phyloP scores from a whole-genome alignment of 2,888 invertebrate genomes.

The Trachelus troglodyta region DNA sequence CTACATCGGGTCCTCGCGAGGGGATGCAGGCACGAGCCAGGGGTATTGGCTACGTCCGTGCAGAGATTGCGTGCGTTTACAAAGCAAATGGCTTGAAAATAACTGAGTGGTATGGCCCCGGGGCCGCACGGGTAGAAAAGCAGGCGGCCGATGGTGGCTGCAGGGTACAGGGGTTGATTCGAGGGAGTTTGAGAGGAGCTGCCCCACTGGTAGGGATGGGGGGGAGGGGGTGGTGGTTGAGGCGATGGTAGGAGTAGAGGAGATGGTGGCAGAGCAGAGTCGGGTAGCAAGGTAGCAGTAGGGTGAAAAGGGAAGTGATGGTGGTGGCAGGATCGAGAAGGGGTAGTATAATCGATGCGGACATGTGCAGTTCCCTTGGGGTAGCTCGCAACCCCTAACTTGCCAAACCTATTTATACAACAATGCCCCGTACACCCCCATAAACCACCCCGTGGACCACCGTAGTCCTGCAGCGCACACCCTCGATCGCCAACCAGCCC shows the following conservation, averaged over 20 bases:
- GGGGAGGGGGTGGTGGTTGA: not conserved
- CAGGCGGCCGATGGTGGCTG: constrained; percentile 3
- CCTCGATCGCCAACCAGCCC: constrained; percentile 30
- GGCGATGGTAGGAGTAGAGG: not conserved
- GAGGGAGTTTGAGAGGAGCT: not conserved
- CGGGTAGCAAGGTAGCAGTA: constrained; percentile 12
- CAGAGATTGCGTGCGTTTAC: constrained; percentile 64
- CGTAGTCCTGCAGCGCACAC: constrained; percentile 24
- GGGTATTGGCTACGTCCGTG: constrained; percentile 28
- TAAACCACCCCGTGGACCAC: constrained; percentile 55
- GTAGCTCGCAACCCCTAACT: constrained; percentile 64
- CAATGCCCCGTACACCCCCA: constrained; percentile 64
- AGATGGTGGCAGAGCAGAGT: constrained; percentile 28
- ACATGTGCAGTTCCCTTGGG: constrained; percentile 66
- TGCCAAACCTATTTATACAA: constrained; percentile 67
- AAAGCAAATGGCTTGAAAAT: constrained; percentile 66
- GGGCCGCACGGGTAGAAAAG: constrained; percentile 41
- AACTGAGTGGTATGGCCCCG: constrained; percentile 58
- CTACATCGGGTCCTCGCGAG: constrained; percentile 26
- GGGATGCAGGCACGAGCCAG: constrained; percentile 12
- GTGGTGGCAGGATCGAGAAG: constrained; percentile 22
- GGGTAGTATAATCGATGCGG: constrained; percentile 64
- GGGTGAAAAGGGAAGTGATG: constrained; percentile 27
- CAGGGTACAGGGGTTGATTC: constrained; percentile 23
- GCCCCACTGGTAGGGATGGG: not conserved